Evolutionary conservation across 1,140 invertebrate species (phyloP).

Genomic region (Armadillidium nasatum): DNA sequence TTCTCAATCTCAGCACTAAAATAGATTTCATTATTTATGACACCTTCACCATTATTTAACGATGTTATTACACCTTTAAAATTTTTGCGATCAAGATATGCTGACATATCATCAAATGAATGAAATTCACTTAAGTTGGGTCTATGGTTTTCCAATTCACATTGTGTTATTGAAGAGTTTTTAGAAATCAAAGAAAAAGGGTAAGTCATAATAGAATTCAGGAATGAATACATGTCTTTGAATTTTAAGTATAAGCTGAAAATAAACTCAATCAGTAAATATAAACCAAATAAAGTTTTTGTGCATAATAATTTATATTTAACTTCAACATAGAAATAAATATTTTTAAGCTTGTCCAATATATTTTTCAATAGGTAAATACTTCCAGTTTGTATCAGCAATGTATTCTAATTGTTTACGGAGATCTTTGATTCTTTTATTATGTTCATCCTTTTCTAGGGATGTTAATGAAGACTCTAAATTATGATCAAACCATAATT

Average conservation of each 20-base stretch:
- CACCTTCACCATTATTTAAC: conserved; percentile 17
- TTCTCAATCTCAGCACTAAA: conserved; percentile 13
- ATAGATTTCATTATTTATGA: conserved; percentile 35
- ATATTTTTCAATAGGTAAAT: conserved; percentile 52
- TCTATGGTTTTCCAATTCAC: no score
- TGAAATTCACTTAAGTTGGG: no score
- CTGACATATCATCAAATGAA: no score
- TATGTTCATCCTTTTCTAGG: conserved; percentile 49
- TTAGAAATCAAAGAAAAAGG: no score
- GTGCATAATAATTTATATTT: no score
- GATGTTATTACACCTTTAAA: conserved; percentile 25
- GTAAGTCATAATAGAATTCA: no score
- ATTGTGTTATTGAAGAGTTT: no score
- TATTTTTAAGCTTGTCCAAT: conserved; percentile 49
- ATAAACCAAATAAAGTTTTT: no score
- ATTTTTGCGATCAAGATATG: not conserved
- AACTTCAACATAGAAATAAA: not conserved
- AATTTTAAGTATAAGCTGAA: no score
- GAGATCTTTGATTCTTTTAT: conserved; percentile 50
- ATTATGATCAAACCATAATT: conserved; percentile 45
- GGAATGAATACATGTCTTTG: no score
- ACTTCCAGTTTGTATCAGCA: conserved; percentile 53
- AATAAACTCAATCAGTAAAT: no score
- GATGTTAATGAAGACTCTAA: conserved; percentile 42
- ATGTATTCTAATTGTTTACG: conserved; percentile 52